Conservation (phyloP, 2,797 vertebrate genomes). For the Rhyacichthys aspro region DNA sequence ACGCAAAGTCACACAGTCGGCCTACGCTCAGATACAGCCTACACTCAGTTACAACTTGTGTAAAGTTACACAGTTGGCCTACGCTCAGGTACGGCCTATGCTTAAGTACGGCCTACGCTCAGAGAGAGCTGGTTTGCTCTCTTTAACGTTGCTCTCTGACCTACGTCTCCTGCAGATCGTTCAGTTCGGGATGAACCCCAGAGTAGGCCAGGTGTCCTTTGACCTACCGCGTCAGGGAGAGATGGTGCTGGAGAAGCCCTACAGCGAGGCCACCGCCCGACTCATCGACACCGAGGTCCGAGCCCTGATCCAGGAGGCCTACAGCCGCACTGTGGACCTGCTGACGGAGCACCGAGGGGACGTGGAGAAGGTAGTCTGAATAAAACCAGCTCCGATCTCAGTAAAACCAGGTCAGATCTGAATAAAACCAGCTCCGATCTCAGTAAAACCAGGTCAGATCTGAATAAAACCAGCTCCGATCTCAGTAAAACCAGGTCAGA, state of each 20-base stretch:
- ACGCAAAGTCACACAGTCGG: conserved; percentile 94
- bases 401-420: too few species aligned
- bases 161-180: conserved; percentile 84
- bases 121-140: too few species aligned
- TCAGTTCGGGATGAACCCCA: conserved; percentile 97
- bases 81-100: too few species aligned
- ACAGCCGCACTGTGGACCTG: conserved; percentile 79
- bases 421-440: too few species aligned
- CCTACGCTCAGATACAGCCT: conserved; percentile 87
- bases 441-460: too few species aligned
- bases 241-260: conserved; percentile 95
- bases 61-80: too few species aligned
- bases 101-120: too few species aligned
- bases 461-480: too few species aligned
- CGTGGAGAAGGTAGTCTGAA: conserved; percentile 86
- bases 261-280: conserved; percentile 93
- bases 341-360: conserved; percentile 87
- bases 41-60: too few species aligned
- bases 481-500: too few species aligned
- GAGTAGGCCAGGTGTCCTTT: conserved; percentile 97
- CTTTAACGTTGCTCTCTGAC: neutral
- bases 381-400: too few species aligned
- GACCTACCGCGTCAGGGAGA: conserved; percentile 95
- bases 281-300: conserved; percentile 93
- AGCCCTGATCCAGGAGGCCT: conserved; percentile 85